These are phyloP conservation scores for Parnassius apollo DNA, from an alignment of 2,888 invertebrate genomes.

Conservation along the genomic window DNA sequence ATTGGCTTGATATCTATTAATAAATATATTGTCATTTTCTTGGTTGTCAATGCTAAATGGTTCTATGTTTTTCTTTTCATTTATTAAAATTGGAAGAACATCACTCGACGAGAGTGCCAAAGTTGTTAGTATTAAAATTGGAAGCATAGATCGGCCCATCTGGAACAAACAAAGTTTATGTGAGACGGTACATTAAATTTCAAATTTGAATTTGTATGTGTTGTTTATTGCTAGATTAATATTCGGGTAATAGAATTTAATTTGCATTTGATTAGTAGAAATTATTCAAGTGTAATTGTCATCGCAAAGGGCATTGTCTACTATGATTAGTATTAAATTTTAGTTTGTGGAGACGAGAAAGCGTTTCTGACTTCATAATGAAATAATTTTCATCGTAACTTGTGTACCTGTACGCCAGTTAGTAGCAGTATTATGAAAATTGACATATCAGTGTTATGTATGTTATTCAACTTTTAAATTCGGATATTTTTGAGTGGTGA, in stretches of 20 bases:
- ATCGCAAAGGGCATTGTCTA: conserved; percentile 3
- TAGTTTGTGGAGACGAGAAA: neutral
- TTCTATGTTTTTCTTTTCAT: conserved; percentile 45
- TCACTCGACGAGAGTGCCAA: conserved; percentile 67
- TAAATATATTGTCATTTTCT: conserved; percentile 65
- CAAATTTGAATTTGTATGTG: conserved; percentile 7
- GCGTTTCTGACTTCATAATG: neutral
- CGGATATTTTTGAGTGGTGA: too few relatives aligned
- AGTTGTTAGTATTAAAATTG: conserved; percentile 58
- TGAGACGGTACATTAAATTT: conserved; percentile 13
- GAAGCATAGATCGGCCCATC: conserved; percentile 61
- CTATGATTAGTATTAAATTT: conserved; percentile 5
- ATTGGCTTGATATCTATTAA: conserved; percentile 50
- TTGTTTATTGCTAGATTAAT: conserved; percentile 35
- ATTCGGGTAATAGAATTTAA: conserved; percentile 35
- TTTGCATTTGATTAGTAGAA: conserved; percentile 35
- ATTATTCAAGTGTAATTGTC: conserved; percentile 33
- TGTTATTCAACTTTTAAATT: too few relatives aligned
- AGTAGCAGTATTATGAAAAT: too few relatives aligned
- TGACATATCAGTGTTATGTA: too few relatives aligned
- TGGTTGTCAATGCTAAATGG: conserved; percentile 46
- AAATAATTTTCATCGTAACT: too few relatives aligned
- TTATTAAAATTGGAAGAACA: conserved; percentile 56
- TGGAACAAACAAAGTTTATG: conserved; percentile 53
- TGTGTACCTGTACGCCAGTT: too few relatives aligned